Percentiles rank a stretch among this genome's conserved stretches.
phyloP scores from a whole-genome alignment of 2,113 vertebrate species.

The Haliaeetus leucogaster region DNA sequence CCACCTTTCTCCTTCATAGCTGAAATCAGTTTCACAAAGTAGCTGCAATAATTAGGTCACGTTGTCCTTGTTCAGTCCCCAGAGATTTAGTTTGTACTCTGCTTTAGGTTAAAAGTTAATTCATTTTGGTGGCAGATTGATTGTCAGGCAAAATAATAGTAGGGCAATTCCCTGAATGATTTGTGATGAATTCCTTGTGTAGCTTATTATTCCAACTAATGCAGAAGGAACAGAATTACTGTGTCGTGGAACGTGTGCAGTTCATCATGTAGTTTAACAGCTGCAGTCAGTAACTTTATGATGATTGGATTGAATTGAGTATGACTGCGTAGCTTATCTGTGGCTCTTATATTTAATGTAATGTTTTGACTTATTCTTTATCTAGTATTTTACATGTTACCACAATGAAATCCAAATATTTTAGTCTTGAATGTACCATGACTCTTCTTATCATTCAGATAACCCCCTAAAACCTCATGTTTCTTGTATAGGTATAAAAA shows the following conservation, averaged over 20 bases:
- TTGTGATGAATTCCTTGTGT: conserved; percentile 16
- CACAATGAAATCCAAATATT: not conserved
- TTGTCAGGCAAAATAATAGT: conserved; percentile 58
- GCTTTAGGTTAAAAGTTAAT: conserved; percentile 61
- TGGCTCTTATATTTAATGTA: not conserved
- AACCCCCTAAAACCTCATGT: not conserved
- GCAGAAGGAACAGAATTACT: not conserved
- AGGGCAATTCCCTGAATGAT: conserved; percentile 54
- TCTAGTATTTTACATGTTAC: not conserved
- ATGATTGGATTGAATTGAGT: not conserved
- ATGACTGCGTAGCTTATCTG: not conserved
- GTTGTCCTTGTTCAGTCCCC: conserved; percentile 42
- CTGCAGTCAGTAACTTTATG: not conserved
- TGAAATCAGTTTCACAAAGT: conserved; percentile 31
- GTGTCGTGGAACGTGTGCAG: not conserved
- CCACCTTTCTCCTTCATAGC: not conserved
- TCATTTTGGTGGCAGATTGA: conserved; percentile 61
- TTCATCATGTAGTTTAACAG: not conserved
- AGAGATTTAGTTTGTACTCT: conserved; percentile 21
- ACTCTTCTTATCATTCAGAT: not conserved
- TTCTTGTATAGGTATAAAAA: not conserved
- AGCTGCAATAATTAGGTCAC: conserved; percentile 53
- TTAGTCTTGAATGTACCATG: not conserved
- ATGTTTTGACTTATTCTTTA: not conserved
- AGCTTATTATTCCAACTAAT: conserved; percentile 3